Conservation (phyloP, 2,888 invertebrate species). For the Pammene fasciana region DNA sequence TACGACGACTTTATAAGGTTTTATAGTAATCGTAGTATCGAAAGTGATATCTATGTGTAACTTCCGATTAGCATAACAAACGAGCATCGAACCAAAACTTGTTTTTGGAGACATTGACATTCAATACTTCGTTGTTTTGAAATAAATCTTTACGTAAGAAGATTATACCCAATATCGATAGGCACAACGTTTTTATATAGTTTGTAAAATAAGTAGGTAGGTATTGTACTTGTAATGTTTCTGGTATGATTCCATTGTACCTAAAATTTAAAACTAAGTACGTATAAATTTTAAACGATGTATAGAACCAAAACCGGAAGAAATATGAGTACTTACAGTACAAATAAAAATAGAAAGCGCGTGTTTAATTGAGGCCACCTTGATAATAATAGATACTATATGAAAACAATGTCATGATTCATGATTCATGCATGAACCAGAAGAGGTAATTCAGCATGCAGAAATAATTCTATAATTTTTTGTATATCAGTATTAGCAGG, state of each 20-base stretch:
- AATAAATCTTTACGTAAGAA: not conserved
- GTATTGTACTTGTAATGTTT: too few species aligned
- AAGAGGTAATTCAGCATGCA: too few species aligned
- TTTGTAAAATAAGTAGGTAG: too few species aligned
- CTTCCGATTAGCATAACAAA: conserved; percentile 58
- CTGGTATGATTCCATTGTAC: too few species aligned
- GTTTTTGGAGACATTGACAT: conserved; percentile 44
- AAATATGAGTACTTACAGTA: conserved; percentile 10
- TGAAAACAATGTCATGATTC: not conserved
- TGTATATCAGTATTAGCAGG: too few species aligned
- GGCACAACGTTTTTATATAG: too few species aligned
- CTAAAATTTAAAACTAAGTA: too few species aligned
- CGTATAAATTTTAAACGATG: too few species aligned
- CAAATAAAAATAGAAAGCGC: conserved; percentile 7
- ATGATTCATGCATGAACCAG: not conserved
- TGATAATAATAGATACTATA: conserved; percentile 30
- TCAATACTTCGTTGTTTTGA: conserved; percentile 8
- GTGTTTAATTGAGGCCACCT: conserved; percentile 20
- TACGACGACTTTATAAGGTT: conserved; percentile 15
- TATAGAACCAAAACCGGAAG: conserved; percentile 12
- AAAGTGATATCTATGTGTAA: conserved; percentile 62
- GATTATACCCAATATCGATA: not conserved
- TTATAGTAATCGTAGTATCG: conserved; percentile 51
- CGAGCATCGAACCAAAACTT: conserved; percentile 47
- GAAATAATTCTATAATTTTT: too few species aligned